These are phyloP conservation scores for Anarhynchus alexandrinus DNA, from an alignment of 2,113 vertebrate species.

Conservation along the genomic window DNA sequence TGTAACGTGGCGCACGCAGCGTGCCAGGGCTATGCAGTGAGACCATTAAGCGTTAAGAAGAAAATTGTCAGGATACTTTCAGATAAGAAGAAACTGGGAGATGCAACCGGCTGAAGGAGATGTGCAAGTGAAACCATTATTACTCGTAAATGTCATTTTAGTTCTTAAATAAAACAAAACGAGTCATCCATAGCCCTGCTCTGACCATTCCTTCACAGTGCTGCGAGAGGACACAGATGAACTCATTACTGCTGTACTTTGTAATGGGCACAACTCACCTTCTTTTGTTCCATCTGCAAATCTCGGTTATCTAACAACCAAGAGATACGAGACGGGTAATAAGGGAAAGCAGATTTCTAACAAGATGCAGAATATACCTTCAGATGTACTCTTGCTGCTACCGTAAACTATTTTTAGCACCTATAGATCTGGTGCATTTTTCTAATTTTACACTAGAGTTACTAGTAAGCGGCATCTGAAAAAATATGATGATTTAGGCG, in stretches of 20 bases:
- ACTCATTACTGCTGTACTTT: background rate
- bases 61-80: background rate
- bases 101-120: background rate
- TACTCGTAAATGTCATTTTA: background rate
- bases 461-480: background rate
- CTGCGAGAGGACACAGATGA: background rate
- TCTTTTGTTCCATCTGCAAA: constrained; percentile 65
- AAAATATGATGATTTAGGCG: background rate
- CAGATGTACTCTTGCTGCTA: background rate
- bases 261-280: constrained; percentile 36
- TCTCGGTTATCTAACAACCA: constrained; percentile 52
- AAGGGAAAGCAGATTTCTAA: background rate
- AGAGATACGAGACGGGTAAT: constrained; percentile 8
- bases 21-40: background rate
- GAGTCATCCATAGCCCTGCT: background rate
- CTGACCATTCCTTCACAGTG: background rate
- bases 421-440: background rate
- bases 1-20: background rate
- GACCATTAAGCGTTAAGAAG: background rate
- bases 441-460: background rate
- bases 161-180: background rate
- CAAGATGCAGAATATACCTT: background rate
- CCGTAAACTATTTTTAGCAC: background rate
- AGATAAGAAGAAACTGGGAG: background rate
- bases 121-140: background rate